phyloP scores from a whole-genome alignment of 2,113 vertebrate species.

The Noctilio leporinus region DNA sequence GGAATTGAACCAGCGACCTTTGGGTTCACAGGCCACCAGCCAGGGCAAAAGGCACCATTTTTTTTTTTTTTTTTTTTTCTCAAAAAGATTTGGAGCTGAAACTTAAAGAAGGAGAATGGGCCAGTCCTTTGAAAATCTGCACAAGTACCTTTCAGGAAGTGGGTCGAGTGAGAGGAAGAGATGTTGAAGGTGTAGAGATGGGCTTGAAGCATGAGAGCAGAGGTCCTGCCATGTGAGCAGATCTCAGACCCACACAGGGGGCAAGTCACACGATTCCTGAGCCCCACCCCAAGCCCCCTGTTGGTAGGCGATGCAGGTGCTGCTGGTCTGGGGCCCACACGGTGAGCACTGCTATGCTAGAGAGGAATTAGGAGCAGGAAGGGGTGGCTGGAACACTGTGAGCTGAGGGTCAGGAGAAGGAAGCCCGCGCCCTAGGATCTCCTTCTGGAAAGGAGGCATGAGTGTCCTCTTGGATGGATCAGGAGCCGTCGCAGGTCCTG shows the following conservation, averaged over 20 bases:
- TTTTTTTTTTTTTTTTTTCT: too few species aligned
- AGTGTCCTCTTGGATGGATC: not conserved
- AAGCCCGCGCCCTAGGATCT: not conserved
- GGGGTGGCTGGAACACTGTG: not conserved
- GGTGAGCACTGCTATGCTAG: not conserved
- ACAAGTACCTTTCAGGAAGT: not conserved
- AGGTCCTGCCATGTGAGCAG: not conserved
- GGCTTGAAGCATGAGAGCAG: not conserved
- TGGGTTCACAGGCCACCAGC: too few species aligned
- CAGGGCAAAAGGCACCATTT: not conserved
- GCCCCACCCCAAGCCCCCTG: rapidly evolving
- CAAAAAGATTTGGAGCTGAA: not conserved
- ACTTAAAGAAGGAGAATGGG: not conserved
- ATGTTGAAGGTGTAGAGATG: not conserved
- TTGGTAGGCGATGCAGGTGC: not conserved
- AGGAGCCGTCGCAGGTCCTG: not conserved
- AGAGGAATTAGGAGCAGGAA: not conserved
- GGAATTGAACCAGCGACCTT: too few species aligned
- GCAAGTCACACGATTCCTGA: not conserved
- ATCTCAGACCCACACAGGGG: not conserved
- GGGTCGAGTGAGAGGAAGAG: not conserved
- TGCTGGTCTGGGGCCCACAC: not conserved
- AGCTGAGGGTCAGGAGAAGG: not conserved
- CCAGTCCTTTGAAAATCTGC: not conserved
- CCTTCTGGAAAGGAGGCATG: not conserved